phyloP scores from a whole-genome alignment of 2,797 vertebrate species.

The Hirundo rustica region DNA sequence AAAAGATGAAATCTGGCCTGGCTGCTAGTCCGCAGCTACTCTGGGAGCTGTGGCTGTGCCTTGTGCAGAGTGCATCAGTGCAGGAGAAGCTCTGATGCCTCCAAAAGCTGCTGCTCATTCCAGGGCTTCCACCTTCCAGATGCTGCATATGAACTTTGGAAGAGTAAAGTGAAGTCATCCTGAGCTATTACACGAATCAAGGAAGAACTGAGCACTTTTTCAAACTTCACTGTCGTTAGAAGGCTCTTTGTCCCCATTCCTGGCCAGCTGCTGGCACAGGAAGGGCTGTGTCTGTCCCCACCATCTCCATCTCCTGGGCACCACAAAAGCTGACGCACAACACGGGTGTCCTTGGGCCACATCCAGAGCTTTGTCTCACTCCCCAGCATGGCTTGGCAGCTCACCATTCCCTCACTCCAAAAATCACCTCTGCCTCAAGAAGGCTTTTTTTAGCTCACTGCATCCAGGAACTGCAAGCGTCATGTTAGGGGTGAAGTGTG shows the following conservation, averaged over 20 bases:
- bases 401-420: neutral
- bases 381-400: neutral
- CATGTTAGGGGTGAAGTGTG: accelerated
- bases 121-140: neutral
- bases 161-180: neutral
- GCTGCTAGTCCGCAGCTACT: conserved; percentile 49
- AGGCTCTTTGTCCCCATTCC: neutral
- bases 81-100: neutral
- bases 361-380: neutral
- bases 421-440: neutral
- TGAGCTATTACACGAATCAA: neutral
- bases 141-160: neutral
- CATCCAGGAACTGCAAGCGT: neutral
- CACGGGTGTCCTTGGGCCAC: neutral
- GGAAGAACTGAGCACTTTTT: neutral
- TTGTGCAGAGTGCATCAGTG: neutral
- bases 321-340: neutral
- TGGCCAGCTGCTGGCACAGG: too few species aligned
- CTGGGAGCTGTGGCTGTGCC: neutral
- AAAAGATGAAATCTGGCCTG: conserved; percentile 49
- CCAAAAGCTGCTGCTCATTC: neutral
- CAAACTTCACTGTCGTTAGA: neutral
- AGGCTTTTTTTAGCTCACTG: neutral
- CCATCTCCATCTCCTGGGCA: neutral
- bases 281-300: neutral